Base-by-base conservation (phyloP, 2,113 vertebrate genomes). In the Epinephelus moara region DNA sequence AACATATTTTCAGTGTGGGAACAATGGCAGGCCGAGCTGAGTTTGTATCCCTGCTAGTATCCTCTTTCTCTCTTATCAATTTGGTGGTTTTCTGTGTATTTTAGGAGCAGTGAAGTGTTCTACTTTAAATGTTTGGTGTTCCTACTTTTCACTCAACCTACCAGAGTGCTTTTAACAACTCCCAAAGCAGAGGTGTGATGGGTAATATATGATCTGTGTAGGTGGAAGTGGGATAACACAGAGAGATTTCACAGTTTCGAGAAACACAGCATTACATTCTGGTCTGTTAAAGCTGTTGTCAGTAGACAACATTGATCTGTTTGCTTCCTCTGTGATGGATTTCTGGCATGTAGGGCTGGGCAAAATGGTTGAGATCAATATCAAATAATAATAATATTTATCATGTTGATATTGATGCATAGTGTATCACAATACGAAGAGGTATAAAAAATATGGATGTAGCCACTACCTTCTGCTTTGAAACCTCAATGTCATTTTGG, bases 181-280 rank as follows among this genome's bases (percentile, higher is more conserved):
- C 57, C 14, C 47, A 53, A 21, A 70, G 53, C 60, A 53, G 60
- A 62, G n/a, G 23, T 73, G 74, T 83, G 73, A 76, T 71, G 68
- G 42, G 63, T 56, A 25, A 67, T 55, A 33, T 17, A 25, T 17
- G 15, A 33, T 76, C 27, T 52, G 53, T 71, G 88, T 77, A 30
- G 68, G 75, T 10, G 49, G 67, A 11, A 55, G 10, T 56, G 45
- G 21, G 57, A 75, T n/a, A 52, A 76, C 6, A 70, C 50, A 49
- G 27, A 53, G 33, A 71, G 27, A 42, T 77, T 70, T 71, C 50
- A 37, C 30, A 74, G 21, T 30, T 45, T 45, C 2, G 2, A 45
- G 11, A 74, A 79, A 68, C 47, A 57, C 42, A 23, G 63, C n/a
- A 27, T 52, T 52, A 56, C 61, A 40, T 40, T 73, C 61, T 68